Percentiles rank a stretch among this genome's conserved stretches.
Conservation (phyloP, 2,113 vertebrate genomes). For the Notechis scutatus region DNA sequence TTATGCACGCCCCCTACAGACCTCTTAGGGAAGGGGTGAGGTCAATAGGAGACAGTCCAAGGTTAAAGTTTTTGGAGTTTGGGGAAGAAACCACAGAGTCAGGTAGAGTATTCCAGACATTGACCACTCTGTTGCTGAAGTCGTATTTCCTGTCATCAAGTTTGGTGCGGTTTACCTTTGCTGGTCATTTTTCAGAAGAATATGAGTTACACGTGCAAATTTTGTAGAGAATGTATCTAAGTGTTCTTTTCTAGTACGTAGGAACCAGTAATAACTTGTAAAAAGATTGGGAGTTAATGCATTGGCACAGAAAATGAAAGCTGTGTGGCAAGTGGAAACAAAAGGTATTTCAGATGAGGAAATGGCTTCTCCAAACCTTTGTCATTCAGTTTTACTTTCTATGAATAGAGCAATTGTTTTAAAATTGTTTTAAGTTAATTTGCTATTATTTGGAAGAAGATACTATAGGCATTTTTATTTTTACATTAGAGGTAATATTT, state of each 20-base stretch:
- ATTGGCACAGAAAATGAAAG: background rate
- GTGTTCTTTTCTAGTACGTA: background rate
- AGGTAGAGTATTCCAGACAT: no score
- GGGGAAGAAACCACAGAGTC: no score
- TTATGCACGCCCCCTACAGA: no score
- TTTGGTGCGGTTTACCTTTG: background rate
- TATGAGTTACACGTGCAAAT: background rate
- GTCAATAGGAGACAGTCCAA: no score
- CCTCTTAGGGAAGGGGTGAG: no score
- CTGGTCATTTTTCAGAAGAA: background rate
- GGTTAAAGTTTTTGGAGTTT: no score
- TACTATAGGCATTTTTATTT: background rate
- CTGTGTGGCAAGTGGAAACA: background rate
- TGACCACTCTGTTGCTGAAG: no score
- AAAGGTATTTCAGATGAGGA: background rate
- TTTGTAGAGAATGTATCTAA: background rate
- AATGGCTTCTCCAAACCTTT: background rate
- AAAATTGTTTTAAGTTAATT: background rate
- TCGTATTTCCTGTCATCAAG: no score
- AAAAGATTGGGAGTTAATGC: background rate
- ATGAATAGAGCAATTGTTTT: background rate
- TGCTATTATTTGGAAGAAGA: background rate
- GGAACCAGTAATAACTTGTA: background rate
- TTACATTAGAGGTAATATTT: background rate
- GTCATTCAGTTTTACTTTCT: background rate